These are phyloP conservation scores for Euspilapteryx auroguttella DNA, from an alignment of 2,888 invertebrate genomes.

Conservation along the genomic window DNA sequence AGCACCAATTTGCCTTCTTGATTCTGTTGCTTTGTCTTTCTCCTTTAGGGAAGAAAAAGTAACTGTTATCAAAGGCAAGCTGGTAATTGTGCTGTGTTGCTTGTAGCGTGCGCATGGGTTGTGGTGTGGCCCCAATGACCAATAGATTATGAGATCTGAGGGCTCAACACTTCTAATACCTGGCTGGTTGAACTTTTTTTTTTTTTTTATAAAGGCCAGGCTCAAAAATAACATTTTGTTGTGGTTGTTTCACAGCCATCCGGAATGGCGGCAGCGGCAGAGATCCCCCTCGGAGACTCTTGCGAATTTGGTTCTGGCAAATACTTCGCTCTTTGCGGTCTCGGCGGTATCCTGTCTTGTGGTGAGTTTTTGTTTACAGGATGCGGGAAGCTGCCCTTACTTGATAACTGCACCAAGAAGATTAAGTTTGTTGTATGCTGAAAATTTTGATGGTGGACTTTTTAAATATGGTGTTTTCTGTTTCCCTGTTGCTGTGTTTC, in stretches of 20 bases:
- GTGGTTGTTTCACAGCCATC: constrained; percentile 12
- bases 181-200: neutral
- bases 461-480: too few relatives aligned
- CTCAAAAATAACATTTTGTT: too few relatives aligned
- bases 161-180: too few relatives aligned
- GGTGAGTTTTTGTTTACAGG: too few relatives aligned
- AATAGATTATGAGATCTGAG: constrained; percentile 45
- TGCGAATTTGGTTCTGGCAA: constrained; percentile 90
- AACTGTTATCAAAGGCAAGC: neutral
- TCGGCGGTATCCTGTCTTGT: constrained; percentile 77
- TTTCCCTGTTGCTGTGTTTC: too few relatives aligned
- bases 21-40: too few relatives aligned
- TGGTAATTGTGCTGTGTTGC: neutral
- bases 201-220: too few relatives aligned
- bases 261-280: constrained; percentile 38
- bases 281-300: constrained; percentile 53
- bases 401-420: too few relatives aligned
- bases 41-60: neutral
- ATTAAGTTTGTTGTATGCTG: too few relatives aligned
- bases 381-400: too few relatives aligned
- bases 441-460: too few relatives aligned
- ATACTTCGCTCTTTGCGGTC: constrained; percentile 89
- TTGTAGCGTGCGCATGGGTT: neutral
- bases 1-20: too few relatives aligned
- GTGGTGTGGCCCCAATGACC: constrained; percentile 29